Conservation (phyloP, 1,140 invertebrate species). For the Argopecten irradians region DNA sequence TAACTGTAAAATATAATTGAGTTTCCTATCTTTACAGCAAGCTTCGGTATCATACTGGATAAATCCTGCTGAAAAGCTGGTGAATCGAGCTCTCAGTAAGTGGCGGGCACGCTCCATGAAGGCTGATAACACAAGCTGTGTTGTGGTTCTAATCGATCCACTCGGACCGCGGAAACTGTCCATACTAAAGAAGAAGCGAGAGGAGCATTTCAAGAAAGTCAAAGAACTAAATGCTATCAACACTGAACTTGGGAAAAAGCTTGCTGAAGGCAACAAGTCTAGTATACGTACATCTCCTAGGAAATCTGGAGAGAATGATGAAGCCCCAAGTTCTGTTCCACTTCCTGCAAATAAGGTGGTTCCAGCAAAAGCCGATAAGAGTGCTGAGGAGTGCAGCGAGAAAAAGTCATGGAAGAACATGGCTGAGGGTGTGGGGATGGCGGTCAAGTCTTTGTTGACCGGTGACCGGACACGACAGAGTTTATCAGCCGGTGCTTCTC, state of each 20-base stretch:
- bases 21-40: slow-evolving; percentile 57
- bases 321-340: not conserved
- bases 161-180: slow-evolving; percentile 81
- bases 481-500: slow-evolving; percentile 14
- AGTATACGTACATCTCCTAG: slow-evolving; percentile 39
- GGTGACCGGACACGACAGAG: slow-evolving; percentile 38
- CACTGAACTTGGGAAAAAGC: not conserved
- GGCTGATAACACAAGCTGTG: slow-evolving; percentile 96
- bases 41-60: slow-evolving; percentile 71
- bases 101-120: slow-evolving; percentile 86
- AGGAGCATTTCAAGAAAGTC: slow-evolving; percentile 54
- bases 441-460: slow-evolving; percentile 28
- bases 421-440: not conserved
- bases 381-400: slow-evolving; percentile 24
- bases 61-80: slow-evolving; percentile 93
- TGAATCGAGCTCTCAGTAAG: slow-evolving; percentile 88
- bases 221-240: slow-evolving; percentile 61
- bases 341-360: not conserved
- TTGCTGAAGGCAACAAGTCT: not conserved
- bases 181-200: slow-evolving; percentile 65
- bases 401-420: not conserved
- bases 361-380: not conserved
- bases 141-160: slow-evolving; percentile 94
- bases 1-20: not conserved
- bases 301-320: slow-evolving; percentile 24